A percentile compares a stretch with the other conserved stretches of the same genome.
Evolutionary conservation across 2,113 vertebrate species (phyloP).

Genomic region (Eurypyga helias): DNA sequence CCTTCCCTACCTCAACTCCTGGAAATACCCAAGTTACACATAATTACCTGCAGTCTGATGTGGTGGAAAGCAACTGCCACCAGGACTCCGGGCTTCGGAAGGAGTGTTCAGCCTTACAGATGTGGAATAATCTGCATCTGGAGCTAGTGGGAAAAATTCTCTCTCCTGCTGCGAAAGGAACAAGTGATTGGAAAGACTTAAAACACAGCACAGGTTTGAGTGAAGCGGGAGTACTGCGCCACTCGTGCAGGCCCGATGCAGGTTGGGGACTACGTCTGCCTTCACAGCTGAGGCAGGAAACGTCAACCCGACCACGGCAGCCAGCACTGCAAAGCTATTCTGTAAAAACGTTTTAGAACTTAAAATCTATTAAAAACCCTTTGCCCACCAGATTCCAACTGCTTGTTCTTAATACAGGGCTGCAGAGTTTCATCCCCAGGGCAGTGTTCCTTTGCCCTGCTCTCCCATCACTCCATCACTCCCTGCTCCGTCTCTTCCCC

Average conservation of each 20-base stretch:
- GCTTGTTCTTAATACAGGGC: background rate
- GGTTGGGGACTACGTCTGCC: background rate
- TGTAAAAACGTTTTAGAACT: background rate
- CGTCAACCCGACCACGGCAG: too few relatives aligned
- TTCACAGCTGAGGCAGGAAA: background rate
- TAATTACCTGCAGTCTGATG: constrained; percentile 43
- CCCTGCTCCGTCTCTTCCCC: background rate
- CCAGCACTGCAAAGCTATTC: background rate
- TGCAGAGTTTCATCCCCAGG: background rate
- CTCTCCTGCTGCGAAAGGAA: constrained; percentile 41
- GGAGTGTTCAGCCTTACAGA: background rate
- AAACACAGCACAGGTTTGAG: background rate
- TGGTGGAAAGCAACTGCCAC: background rate
- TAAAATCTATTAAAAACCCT: background rate
- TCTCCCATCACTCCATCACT: background rate
- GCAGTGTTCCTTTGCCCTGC: background rate
- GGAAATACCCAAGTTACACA: background rate
- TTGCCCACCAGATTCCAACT: background rate
- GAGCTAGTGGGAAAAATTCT: constrained; percentile 12
- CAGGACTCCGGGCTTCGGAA: background rate
- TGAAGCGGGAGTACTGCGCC: background rate
- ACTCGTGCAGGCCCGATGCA: fast-evolving
- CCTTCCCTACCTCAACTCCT: background rate
- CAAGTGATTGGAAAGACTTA: background rate
- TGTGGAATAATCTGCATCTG: background rate